These are phyloP conservation scores for Diorhabda carinulata DNA, from an alignment of 1,140 invertebrate genomes.

Conservation along the genomic window DNA sequence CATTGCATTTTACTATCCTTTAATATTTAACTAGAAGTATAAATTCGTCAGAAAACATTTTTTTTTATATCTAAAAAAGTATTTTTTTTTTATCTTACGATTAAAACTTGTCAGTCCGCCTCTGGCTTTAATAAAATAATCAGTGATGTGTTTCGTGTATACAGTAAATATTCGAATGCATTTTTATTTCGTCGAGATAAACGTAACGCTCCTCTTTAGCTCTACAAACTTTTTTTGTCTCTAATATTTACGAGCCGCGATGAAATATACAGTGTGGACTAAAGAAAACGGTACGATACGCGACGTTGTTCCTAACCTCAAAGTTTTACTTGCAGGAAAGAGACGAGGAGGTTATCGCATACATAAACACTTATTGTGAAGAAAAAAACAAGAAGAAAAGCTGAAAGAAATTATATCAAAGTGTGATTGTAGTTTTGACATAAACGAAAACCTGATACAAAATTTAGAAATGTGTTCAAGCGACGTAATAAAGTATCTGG, in stretches of 20 bases:
- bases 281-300: too few relatives aligned
- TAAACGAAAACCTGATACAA: too few relatives aligned
- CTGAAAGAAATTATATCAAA: too few relatives aligned
- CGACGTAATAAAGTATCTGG: too few relatives aligned
- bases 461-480: too few relatives aligned
- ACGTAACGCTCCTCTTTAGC: not conserved
- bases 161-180: constrained; percentile 44
- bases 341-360: too few relatives aligned
- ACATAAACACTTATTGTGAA: too few relatives aligned
- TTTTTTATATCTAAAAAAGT: not conserved
- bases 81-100: not conserved
- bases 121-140: not conserved
- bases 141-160: constrained; percentile 11
- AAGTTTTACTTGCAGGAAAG: too few relatives aligned
- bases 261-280: not conserved
- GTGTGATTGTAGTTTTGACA: too few relatives aligned
- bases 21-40: not conserved
- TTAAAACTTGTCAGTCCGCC: not conserved
- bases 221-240: not conserved
- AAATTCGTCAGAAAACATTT: not conserved
- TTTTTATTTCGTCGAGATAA: constrained; percentile 39
- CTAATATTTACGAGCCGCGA: not conserved
- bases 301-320: too few relatives aligned
- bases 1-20: not conserved
- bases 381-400: too few relatives aligned